Percentiles rank a stretch among this genome's conserved stretches.
Evolutionary conservation across 2,113 vertebrate genomes (phyloP).

Genomic region (Psettodes erumei): DNA sequence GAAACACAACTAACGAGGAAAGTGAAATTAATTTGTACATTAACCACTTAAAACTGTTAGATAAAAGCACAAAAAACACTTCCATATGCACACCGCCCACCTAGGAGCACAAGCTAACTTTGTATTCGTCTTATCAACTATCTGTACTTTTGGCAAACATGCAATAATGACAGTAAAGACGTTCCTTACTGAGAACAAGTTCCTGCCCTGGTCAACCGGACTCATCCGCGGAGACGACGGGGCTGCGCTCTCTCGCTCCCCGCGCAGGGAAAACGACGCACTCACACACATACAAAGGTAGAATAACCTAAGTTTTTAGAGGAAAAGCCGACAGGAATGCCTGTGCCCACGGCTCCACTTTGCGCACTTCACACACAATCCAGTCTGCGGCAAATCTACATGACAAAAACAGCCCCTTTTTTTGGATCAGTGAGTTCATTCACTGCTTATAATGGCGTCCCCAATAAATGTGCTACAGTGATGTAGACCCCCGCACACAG

Average conservation of each 20-base stretch:
- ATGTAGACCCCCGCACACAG: neutral
- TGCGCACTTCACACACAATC: neutral
- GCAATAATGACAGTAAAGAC: no score
- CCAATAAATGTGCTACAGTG: conserved; percentile 27
- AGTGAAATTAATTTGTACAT: neutral
- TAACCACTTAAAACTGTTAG: no score
- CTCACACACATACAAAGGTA: no score
- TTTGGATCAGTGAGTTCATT: conserved; percentile 67
- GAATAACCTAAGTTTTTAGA: neutral
- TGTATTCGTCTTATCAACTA: no score
- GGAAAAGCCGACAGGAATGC: neutral
- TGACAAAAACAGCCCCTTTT: conserved; percentile 74
- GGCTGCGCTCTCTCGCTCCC: neutral
- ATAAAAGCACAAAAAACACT: no score
- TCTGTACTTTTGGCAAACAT: conserved; percentile 1
- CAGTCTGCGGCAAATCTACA: conserved; percentile 67
- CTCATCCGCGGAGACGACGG: conserved; percentile 9
- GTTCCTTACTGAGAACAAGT: conserved; percentile 41
- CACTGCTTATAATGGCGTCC: conserved; percentile 43
- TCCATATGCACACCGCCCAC: no score
- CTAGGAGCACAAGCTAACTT: no score
- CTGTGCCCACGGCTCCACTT: conserved; percentile 8
- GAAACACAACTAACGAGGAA: neutral
- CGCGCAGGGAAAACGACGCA: neutral
- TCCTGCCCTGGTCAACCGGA: conserved; percentile 4